phyloP scores from a whole-genome alignment of 2,113 vertebrate genomes.

The Martes martes region DNA sequence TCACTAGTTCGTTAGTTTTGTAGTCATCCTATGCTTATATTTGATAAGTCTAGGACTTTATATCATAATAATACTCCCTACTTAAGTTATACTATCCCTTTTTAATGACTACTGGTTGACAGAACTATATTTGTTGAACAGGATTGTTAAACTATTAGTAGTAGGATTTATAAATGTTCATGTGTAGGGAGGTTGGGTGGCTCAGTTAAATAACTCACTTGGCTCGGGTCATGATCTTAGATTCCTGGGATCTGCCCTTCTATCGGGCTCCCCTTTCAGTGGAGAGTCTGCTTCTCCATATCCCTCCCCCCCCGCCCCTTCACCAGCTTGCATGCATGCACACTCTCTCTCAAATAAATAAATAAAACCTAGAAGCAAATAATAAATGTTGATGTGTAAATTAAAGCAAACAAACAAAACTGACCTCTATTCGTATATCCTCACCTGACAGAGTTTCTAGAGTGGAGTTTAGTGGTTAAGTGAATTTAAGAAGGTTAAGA shows the following conservation, averaged over 20 bases:
- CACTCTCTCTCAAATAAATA: neutral
- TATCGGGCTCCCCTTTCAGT: accelerated
- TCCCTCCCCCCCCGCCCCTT: neutral
- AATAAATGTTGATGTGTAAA: neutral
- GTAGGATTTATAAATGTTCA: neutral
- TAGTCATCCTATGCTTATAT: neutral
- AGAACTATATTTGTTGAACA: neutral
- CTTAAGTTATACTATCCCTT: neutral
- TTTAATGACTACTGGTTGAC: neutral
- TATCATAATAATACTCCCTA: neutral
- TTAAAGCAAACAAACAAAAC: neutral
- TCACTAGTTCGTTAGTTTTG: neutral
- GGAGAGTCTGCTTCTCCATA: neutral
- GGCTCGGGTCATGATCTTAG: neutral
- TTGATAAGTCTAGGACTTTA: neutral
- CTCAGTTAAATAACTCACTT: neutral
- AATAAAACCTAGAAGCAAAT: neutral
- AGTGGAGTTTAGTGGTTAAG: neutral
- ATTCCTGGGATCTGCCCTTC: too few species aligned
- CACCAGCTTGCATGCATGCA: neutral
- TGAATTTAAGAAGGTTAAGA: neutral
- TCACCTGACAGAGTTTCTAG: neutral
- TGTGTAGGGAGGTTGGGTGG: neutral
- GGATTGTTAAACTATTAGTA: neutral
- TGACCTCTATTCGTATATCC: neutral